Evolutionary conservation across 2,797 vertebrate species (phyloP).

Genomic region (Botia almorhae): DNA sequence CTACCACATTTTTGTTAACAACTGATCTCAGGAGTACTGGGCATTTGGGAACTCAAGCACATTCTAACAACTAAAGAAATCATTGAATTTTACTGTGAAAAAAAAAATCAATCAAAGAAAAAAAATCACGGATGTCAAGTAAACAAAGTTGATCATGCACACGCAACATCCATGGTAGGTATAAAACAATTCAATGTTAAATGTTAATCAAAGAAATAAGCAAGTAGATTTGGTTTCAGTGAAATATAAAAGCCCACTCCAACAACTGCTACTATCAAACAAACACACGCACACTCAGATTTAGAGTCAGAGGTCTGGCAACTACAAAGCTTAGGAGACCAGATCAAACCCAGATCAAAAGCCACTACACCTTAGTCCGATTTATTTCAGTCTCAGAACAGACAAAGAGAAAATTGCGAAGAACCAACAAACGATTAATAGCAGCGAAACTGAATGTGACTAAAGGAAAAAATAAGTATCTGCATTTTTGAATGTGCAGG

Average conservation of each 20-base stretch:
- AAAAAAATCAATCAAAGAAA: no score
- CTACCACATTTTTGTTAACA: neutral
- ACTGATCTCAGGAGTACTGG: neutral
- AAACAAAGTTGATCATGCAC: conserved; percentile 8
- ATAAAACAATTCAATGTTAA: conserved; percentile 24
- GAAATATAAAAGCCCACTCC: neutral
- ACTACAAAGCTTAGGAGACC: neutral
- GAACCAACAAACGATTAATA: neutral
- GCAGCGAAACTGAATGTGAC: neutral
- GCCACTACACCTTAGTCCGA: conserved; percentile 3
- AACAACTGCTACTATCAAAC: conserved; percentile 1
- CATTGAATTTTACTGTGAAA: neutral
- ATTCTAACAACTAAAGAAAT: conserved; percentile 3
- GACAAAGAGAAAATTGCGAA: neutral
- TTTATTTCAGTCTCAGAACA: conserved; percentile 35
- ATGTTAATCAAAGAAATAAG: neutral
- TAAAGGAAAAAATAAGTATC: neutral
- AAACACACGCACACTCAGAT: neutral
- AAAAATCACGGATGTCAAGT: neutral
- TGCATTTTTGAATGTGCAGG: neutral
- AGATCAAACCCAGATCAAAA: conserved; percentile 8
- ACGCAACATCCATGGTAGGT: conserved; percentile 7
- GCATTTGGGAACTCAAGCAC: neutral
- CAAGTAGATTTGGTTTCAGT: neutral
- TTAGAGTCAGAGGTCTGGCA: conserved; percentile 21